These are phyloP conservation scores for Pinna nobilis DNA, from an alignment of 1,140 invertebrate genomes.

Conservation along the genomic window DNA sequence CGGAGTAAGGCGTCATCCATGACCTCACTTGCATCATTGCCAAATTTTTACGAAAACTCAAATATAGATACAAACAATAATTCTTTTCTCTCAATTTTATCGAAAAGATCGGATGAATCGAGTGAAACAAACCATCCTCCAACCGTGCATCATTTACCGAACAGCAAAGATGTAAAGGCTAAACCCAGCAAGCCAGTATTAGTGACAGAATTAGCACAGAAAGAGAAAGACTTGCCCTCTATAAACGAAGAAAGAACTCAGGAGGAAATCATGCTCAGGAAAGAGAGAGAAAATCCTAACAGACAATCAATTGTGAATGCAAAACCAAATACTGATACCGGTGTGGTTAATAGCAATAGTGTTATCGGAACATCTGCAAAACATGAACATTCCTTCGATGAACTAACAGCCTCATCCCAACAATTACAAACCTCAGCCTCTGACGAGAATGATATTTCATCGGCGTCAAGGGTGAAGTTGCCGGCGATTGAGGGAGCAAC, in stretches of 20 bases:
- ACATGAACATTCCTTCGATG: conserved; percentile 14
- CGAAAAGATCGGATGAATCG: neutral
- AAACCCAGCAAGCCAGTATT: conserved; percentile 41
- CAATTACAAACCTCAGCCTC: neutral
- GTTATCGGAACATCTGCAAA: neutral
- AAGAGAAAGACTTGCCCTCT: conserved; percentile 43
- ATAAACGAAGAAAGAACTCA: conserved; percentile 53
- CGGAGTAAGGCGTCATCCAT: conserved; percentile 6
- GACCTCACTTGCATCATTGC: neutral
- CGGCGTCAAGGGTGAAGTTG: neutral
- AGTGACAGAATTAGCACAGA: conserved; percentile 43
- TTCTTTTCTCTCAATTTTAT: neutral
- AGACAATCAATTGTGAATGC: neutral
- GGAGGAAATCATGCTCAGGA: conserved; percentile 48
- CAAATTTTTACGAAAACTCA: neutral
- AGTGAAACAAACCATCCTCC: neutral
- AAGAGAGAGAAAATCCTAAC: neutral
- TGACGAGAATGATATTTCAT: neutral
- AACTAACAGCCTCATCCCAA: no score
- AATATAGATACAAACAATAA: neutral
- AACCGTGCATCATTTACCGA: neutral
- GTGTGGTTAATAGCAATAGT: neutral
- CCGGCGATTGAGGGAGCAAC: neutral
- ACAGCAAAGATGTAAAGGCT: neutral
- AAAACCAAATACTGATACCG: neutral